Evolutionary conservation across 1,140 invertebrate genomes (phyloP).

Genomic region (Drosophila suzukii): DNA sequence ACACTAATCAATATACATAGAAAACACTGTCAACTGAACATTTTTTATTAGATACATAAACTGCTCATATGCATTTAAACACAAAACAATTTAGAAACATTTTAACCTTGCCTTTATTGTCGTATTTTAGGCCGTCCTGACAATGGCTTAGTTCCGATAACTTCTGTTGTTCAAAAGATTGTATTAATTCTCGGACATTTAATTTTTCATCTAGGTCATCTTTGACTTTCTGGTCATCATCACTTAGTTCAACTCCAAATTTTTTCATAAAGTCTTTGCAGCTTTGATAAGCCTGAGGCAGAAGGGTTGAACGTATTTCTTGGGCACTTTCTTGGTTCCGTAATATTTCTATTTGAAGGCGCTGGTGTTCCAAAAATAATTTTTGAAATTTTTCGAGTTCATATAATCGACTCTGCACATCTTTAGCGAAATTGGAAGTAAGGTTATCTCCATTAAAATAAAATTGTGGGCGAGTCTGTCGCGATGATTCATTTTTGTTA

Average conservation of each 20-base stretch:
- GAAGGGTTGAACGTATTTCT: background rate
- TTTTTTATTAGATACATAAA: too few species aligned
- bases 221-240: background rate
- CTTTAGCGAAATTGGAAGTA: slow-evolving; percentile 10
- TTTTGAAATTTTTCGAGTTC: slow-evolving; percentile 52
- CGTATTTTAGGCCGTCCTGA: background rate
- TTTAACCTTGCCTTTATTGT: slow-evolving; percentile 29
- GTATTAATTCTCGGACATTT: slow-evolving; percentile 88
- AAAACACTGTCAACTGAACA: background rate
- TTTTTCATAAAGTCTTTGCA: background rate
- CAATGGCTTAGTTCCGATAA: slow-evolving; percentile 9
- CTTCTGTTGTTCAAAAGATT: slow-evolving; percentile 85
- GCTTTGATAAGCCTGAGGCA: background rate
- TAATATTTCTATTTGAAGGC: slow-evolving; percentile 1
- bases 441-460: background rate
- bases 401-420: slow-evolving; percentile 45
- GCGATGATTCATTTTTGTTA: slow-evolving; percentile 6
- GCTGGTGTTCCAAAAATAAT: slow-evolving; percentile 32
- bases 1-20: background rate
- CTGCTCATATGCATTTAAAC: background rate
- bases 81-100: slow-evolving; percentile 1
- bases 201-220: slow-evolving; percentile 83
- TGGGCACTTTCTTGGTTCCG: background rate
- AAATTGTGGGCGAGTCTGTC: background rate
- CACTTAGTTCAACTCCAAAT: background rate